Evolutionary conservation across 2,113 vertebrate genomes (phyloP).

Genomic region (Alouatta palliata): DNA sequence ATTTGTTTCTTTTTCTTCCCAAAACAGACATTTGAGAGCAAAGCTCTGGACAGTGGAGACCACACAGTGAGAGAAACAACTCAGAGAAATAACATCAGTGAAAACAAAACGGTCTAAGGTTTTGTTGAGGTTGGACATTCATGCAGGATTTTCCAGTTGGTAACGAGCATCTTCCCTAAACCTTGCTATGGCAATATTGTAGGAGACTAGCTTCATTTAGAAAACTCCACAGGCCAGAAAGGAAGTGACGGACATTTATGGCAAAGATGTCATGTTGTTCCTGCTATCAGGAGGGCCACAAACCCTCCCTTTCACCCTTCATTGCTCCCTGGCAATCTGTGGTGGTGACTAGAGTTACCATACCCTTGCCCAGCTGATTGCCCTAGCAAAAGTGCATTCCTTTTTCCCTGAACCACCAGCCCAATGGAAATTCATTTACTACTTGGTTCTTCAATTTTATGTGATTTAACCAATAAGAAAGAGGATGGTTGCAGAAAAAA

Average conservation of each 20-base stretch:
- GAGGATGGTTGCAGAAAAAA: background rate
- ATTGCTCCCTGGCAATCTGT: background rate
- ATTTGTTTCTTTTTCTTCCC: constrained; percentile 1
- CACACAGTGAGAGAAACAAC: background rate
- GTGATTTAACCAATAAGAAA: background rate
- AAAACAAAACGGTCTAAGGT: background rate
- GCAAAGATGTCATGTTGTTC: background rate
- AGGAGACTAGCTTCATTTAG: background rate
- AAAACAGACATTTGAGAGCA: background rate
- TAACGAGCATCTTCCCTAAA: background rate
- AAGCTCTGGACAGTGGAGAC: background rate
- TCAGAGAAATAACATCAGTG: background rate
- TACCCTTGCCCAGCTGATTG: background rate
- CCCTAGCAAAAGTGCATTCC: background rate
- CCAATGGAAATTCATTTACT: background rate
- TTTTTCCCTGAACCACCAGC: background rate
- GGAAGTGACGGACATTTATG: background rate
- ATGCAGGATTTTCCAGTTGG: background rate
- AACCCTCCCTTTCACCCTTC: background rate
- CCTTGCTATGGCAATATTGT: background rate
- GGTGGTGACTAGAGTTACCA: background rate
- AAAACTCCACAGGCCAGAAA: background rate
- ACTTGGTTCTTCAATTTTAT: background rate
- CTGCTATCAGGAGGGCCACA: background rate
- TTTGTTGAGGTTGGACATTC: background rate